Base-by-base conservation (phyloP, 2,888 invertebrate genomes). In the Phalangium opilio region DNA sequence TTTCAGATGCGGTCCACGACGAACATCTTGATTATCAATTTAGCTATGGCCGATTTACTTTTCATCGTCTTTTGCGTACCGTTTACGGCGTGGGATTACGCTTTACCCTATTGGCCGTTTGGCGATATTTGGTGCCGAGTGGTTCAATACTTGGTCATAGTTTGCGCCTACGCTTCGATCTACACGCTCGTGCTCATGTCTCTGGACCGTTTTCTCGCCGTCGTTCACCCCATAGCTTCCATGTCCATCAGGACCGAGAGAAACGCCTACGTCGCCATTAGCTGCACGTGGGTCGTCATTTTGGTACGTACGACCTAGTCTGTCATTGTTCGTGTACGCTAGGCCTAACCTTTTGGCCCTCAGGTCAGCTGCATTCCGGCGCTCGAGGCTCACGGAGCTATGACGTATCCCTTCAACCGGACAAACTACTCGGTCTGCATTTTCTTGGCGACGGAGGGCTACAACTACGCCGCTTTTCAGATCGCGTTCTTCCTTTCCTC, bases 121-220 rank as follows among this genome's bases (percentile, higher is more conserved):
- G 90, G 91, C 10, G 79, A 80, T 61, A 33, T 50, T 7, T 57
- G 57, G 56, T 57, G 57, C 44, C 83, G 84, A 69, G 77, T 82
- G 18, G 83, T 87, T 11, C 87, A 90, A 65, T 91, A 90, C 63
- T 76, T 89, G 63, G 84, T 86, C 56, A 84, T 86, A 50, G 87
- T 89, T 35, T 87, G 87, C 19, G 90, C 89, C 21, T 90, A 87
- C 63, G 86, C 85, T 47, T 87, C 87, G 59, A 87, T 91, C 4
- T 91, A 90, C 68, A 91, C 90, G 0, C 70, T 93, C 42, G 89
- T 91, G 1, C 74, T 91, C 53, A 91, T 93, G 90, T 87, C 87
- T 5, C 68, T 90, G 48, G 91, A 93, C 67, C 63, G 76, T 55
- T 93, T 85, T 64, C 74, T 93, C 66, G 91, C 91, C 27, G 91